A percentile compares a stretch with the other conserved stretches of the same genome.
Conservation (phyloP, 2,888 invertebrate species). For the Achlya flavicornis region DNA sequence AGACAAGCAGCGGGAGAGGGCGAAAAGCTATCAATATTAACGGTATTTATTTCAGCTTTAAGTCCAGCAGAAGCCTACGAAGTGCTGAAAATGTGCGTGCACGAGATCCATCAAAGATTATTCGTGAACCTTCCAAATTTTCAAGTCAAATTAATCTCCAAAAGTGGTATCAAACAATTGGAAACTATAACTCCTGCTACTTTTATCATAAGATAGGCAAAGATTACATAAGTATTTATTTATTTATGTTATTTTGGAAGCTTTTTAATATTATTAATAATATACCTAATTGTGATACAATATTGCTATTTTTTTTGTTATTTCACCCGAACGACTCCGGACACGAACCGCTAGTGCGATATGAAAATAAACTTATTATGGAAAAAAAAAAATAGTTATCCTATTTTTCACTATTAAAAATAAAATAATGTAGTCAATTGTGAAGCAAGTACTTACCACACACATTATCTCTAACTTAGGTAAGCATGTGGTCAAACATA, state of each 20-base stretch:
- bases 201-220: constrained; percentile 18
- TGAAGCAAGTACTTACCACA: no score
- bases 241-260: not conserved
- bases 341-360: no score
- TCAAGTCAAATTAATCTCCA: constrained; percentile 92
- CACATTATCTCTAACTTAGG: no score
- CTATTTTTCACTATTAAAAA: no score
- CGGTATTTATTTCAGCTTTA: constrained; percentile 80
- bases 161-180: constrained; percentile 90
- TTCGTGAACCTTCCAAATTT: constrained; percentile 95
- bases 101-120: constrained; percentile 93
- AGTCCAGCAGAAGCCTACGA: constrained; percentile 91
- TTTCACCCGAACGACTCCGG: no score
- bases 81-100: constrained; percentile 92
- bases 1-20: no score
- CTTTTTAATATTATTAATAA: not conserved
- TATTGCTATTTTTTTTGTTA: no score
- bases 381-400: no score
- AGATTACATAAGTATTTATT: not conserved
- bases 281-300: no score
- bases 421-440: no score
- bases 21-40: not conserved
- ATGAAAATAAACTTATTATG: no score
- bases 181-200: constrained; percentile 82
- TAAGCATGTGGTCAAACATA: no score